These are phyloP conservation scores for Dasysyrphus tricinctus DNA, from an alignment of 2,888 invertebrate genomes.

Conservation along the genomic window DNA sequence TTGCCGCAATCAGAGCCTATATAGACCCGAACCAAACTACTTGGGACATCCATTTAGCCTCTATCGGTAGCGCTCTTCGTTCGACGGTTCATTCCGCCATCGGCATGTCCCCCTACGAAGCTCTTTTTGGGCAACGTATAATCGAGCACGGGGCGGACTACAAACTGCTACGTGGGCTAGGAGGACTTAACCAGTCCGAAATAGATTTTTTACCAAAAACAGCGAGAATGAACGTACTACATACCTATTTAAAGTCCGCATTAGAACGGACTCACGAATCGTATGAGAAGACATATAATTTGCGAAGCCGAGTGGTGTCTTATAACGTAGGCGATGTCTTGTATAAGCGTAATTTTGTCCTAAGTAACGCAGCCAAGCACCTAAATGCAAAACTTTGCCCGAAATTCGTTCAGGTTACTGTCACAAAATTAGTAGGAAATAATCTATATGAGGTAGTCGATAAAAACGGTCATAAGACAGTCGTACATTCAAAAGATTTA, in stretches of 20 bases:
- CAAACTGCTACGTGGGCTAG: too few relatives aligned
- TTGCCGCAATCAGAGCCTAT: constrained; percentile 2
- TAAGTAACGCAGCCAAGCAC: background rate
- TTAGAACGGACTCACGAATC: background rate
- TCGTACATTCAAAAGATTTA: background rate
- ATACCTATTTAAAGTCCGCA: background rate
- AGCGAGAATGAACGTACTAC: background rate
- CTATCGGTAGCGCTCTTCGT: background rate
- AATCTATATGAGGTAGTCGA: background rate
- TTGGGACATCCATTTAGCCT: background rate
- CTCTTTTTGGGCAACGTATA: too few relatives aligned
- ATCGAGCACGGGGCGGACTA: too few relatives aligned
- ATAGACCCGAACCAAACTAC: background rate
- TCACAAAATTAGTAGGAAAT: background rate
- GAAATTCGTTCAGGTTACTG: background rate
- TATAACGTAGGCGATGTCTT: background rate
- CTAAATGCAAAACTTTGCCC: background rate
- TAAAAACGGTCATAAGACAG: background rate
- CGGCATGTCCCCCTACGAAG: background rate
- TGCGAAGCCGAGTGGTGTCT: background rate
- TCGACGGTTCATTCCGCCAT: background rate
- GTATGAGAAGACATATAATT: background rate
- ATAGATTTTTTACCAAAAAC: background rate
- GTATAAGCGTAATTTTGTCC: background rate
- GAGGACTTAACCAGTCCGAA: too few relatives aligned